phyloP scores from a whole-genome alignment of 2,113 vertebrate genomes.

The Lethenteron camtschaticum region DNA sequence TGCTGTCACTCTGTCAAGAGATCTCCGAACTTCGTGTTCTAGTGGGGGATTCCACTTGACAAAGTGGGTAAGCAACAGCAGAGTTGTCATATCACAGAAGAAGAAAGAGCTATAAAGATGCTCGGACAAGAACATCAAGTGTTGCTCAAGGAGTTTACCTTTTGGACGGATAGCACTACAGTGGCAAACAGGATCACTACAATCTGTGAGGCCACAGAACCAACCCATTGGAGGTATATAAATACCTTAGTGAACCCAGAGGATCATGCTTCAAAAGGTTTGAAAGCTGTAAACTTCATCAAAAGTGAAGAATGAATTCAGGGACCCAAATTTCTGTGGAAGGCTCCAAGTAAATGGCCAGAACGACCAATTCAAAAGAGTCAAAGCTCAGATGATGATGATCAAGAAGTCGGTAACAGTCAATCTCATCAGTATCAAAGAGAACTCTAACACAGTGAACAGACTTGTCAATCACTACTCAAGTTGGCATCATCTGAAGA shows the following conservation, averaged over 20 bases:
- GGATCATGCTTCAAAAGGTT: slow-evolving; percentile 9
- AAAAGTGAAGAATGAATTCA: slow-evolving; percentile 7
- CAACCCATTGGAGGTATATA: slow-evolving; percentile 10
- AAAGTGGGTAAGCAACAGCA: neutral
- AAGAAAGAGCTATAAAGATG: slow-evolving; percentile 3
- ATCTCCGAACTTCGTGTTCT: neutral
- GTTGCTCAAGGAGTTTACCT: slow-evolving; percentile 7
- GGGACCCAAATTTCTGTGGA: slow-evolving; percentile 8
- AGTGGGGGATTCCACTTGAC: slow-evolving; percentile 5
- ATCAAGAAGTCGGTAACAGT: too few relatives aligned
- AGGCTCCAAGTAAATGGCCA: neutral
- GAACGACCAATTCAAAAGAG: too few relatives aligned
- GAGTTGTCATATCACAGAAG: slow-evolving; percentile 6
- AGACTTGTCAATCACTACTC: too few relatives aligned
- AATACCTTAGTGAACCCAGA: slow-evolving; percentile 8
- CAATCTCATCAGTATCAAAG: too few relatives aligned
- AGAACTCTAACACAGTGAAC: too few relatives aligned
- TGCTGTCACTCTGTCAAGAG: slow-evolving; percentile 6
- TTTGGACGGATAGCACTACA: slow-evolving; percentile 8
- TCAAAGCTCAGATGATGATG: too few relatives aligned
- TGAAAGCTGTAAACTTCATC: slow-evolving; percentile 7
- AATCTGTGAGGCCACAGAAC: slow-evolving; percentile 6
- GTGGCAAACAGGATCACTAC: slow-evolving; percentile 9
- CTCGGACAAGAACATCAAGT: slow-evolving; percentile 12
- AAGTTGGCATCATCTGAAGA: too few relatives aligned